Conservation (phyloP, 2,888 invertebrate genomes). For the Drosophila kambysellisi region DNA sequence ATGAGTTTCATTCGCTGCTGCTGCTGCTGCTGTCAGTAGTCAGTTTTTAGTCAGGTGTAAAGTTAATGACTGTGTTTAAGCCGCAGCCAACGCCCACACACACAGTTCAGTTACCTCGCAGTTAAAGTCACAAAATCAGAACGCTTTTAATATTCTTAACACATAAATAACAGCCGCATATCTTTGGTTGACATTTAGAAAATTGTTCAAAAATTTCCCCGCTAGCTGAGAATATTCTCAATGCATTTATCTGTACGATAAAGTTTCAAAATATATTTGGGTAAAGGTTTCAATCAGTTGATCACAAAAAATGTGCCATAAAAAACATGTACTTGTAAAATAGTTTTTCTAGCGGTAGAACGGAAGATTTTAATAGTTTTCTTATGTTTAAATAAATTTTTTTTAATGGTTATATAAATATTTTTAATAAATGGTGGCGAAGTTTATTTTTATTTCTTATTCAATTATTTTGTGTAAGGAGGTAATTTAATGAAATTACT, state of each 20-base stretch:
- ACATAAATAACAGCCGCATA: constrained; percentile 9
- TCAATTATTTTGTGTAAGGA: neutral
- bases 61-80: constrained; percentile 25
- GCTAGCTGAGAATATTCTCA: neutral
- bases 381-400: neutral
- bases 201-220: neutral
- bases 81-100: constrained; percentile 5
- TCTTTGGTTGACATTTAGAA: neutral
- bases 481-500: neutral
- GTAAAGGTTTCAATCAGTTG: neutral
- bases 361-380: neutral
- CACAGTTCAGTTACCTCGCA: neutral
- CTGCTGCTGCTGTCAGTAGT: constrained; percentile 4
- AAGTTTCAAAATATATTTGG: neutral
- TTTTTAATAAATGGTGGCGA: neutral
- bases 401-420: neutral
- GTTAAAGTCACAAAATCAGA: constrained; percentile 20
- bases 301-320: neutral
- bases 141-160: constrained; percentile 15
- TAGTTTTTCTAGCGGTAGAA: neutral
- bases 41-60: constrained; percentile 31
- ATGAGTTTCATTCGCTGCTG: constrained; percentile 42
- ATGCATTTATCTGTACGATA: neutral
- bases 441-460: neutral
- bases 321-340: neutral